Evolutionary conservation across 2,113 vertebrate species (phyloP), one percentile per base, ranked within the genome.

Genomic region (Hiodon tergisus): DNA sequence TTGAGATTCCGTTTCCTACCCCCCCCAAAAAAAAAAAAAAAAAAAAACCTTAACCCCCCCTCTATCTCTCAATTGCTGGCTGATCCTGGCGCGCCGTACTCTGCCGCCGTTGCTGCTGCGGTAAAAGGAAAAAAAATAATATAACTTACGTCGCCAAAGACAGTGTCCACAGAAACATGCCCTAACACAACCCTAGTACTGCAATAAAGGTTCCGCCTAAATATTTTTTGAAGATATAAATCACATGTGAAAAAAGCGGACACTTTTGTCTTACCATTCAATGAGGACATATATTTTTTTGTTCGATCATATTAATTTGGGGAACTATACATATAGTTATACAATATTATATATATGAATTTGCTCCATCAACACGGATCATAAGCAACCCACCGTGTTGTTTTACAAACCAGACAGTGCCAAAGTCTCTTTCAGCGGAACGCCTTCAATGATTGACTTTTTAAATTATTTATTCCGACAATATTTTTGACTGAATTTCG

Each of bases 1-100:
- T 16, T 61, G 71, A 16, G 71, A 72, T 60, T 72, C 71, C 13
- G 71, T 14, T 62, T 72, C 58, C 57, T 72, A 51, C n/a, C 60
- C 60, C 11, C 60, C 60, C 2, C 10, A 31, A 14, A 14, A 53
- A 51, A 51, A 52, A 69, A 69, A 69, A 70, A 54, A 16, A 55
- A 5, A 61, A 7, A 67, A 47, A 48, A 48, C 14, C 62, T 52
- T 9, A 13, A 73, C 5, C 50, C 57, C 47, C 48, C 53, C 51
- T 65, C 17, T 17, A 9, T 14, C 31, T 53, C 53, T 11, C 62
- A 16, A 13, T 67, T 13, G 16, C 61, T 74, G 47, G 60, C 47
- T 55, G 50, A 54, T 17, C 13, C 61, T 67, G n/a, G 60, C 72
- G 72, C 60, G 72, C 51, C 60, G 71, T 60, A 53, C 60, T 73